phyloP scores from a whole-genome alignment of 2,888 invertebrate species.

The Lottia scabra region DNA sequence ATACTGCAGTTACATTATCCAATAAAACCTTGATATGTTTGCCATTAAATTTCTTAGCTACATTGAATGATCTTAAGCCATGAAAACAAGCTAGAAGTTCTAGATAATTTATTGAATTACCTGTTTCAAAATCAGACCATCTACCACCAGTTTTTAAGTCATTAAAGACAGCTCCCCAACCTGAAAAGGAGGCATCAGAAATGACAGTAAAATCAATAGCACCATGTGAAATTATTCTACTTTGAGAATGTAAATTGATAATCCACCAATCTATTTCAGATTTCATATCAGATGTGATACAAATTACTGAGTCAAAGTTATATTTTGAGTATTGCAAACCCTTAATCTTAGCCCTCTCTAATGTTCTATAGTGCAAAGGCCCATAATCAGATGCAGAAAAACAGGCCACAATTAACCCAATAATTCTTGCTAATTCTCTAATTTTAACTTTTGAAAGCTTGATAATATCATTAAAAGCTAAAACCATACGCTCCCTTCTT shows the following conservation, averaged over 20 bases:
- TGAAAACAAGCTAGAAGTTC: background rate
- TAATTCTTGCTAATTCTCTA: background rate
- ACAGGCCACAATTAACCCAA: background rate
- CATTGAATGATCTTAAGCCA: slow-evolving; percentile 4
- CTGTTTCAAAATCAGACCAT: background rate
- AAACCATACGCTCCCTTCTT: background rate
- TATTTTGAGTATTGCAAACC: background rate
- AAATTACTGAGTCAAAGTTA: background rate
- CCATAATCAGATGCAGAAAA: background rate
- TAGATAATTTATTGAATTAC: background rate
- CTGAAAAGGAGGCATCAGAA: background rate
- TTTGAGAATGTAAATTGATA: background rate
- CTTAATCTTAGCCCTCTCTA: background rate
- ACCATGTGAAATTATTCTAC: background rate
- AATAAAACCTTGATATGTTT: background rate
- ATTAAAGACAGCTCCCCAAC: background rate
- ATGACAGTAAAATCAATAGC: background rate
- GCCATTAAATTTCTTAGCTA: background rate
- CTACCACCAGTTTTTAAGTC: background rate
- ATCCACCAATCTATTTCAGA: background rate
- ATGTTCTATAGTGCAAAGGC: background rate
- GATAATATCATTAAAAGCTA: background rate
- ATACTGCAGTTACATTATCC: background rate
- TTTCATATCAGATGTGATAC: background rate
- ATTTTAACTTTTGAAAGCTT: background rate